Evolutionary conservation across 2,113 vertebrate species (phyloP), one percentile per base, ranked within the genome.

Genomic region (Hiodon tergisus): DNA sequence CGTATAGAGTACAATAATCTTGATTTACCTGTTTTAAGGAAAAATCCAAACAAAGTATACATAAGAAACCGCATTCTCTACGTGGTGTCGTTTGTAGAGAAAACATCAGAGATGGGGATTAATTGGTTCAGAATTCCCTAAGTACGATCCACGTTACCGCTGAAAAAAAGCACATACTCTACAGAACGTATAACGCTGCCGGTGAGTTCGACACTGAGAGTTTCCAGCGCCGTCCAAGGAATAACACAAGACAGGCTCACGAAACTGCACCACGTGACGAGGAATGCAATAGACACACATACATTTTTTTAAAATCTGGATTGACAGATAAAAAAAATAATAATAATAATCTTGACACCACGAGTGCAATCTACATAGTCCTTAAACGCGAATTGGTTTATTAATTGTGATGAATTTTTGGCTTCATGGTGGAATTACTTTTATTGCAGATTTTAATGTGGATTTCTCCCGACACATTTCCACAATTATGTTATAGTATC

Each of bases 21-120:
- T 7, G 7, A 74, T 61, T 0, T 89, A 91, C 89, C 89, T 87
- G 86, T 80, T 74, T 78, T 68, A 79, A 69, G 78, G 86, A 80
- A 69, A 68, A 78, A 78, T 73, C 82, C 62, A 74, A 89, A 83
- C 80, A 90, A 69, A 86, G 84, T 82, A 71, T 84, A 80, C 31
- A 75, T 68, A 77, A 88, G 10, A 46, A 86, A 80, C 83, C 74
- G 72, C 89, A 91, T 90, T 72, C 79, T 89, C 77, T 78, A 75
- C 74, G 67, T 53, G 68, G 3, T 67, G 74, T 4, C 55, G 16
- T 71, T 70, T 72, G 47, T 71, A 50, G 78, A 53, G 57, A 14
- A 8, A 76, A 62, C 86, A 82, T 80, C 81, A 82, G 80, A 79
- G 48, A 10, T 68, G 78, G 73, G 11, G 57, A 76, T 31, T 31